Conservation (phyloP, 2,113 vertebrate species). For the Sander lucioperca region DNA sequence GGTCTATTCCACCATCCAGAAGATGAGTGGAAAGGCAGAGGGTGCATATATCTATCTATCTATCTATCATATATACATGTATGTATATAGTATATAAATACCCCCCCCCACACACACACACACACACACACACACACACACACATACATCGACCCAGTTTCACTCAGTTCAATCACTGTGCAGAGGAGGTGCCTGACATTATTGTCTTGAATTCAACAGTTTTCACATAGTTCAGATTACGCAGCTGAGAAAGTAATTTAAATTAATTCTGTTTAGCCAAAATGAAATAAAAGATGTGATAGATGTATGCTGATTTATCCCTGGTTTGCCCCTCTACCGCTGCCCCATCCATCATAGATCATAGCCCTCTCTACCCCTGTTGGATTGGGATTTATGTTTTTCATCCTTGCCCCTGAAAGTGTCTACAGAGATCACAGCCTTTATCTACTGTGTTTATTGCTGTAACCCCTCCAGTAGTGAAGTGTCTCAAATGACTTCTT, state of each 20-base stretch:
- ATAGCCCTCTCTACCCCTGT: not conserved
- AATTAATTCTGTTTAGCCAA: not conserved
- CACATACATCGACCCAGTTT: not conserved
- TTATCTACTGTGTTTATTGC: slow-evolving; percentile 24
- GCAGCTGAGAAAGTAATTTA: not conserved
- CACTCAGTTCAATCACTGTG: not conserved
- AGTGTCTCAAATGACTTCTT: slow-evolving; percentile 18
- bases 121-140: too few species aligned
- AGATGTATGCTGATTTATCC: not conserved
- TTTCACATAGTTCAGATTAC: not conserved
- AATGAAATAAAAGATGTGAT: slow-evolving; percentile 6
- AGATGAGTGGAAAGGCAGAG: not conserved
- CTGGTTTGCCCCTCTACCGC: not conserved
- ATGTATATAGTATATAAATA: too few species aligned
- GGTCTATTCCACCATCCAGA: not conserved
- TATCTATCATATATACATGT: not conserved
- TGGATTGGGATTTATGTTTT: slow-evolving; percentile 6
- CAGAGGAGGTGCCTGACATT: not conserved
- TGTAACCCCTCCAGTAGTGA: not conserved
- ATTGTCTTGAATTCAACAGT: not conserved
- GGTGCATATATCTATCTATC: not conserved
- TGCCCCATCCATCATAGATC: not conserved
- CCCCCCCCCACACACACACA: too few species aligned
- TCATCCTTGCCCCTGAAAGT: not conserved
- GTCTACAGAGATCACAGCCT: slow-evolving; percentile 30